phyloP scores from a whole-genome alignment of 2,888 invertebrate species.

The Nemurella pictetii region DNA sequence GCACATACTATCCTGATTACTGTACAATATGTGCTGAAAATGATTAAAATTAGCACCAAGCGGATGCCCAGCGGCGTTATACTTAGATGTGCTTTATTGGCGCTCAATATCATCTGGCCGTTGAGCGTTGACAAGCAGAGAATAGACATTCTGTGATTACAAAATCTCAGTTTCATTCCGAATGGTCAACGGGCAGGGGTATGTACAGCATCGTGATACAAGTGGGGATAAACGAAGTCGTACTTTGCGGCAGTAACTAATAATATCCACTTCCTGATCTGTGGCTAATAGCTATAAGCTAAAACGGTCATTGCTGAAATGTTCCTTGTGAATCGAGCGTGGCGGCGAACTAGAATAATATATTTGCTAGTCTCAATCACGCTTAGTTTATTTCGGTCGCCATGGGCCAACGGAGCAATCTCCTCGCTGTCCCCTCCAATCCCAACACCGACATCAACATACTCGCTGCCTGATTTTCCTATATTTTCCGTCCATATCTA shows the following conservation, averaged over 20 bases:
- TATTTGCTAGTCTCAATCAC: conserved; percentile 29
- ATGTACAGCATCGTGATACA: background rate
- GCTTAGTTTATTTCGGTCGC: conserved; percentile 31
- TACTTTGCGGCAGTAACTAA: conserved; percentile 13
- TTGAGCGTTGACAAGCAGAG: background rate
- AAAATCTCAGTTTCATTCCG: background rate
- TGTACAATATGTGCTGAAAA: background rate
- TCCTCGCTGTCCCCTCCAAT: conserved; percentile 3
- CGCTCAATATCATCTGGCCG: background rate
- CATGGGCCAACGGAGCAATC: conserved; percentile 29
- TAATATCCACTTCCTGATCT: conserved; percentile 21
- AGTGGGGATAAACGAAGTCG: background rate
- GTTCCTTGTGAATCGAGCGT: conserved; percentile 29
- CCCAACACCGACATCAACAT: background rate
- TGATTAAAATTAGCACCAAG: background rate
- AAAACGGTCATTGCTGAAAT: conserved; percentile 29
- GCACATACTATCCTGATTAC: no score
- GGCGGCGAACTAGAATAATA: conserved; percentile 28
- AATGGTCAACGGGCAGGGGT: background rate
- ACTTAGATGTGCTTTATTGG: background rate
- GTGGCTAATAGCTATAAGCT: conserved; percentile 8
- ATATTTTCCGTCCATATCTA: background rate
- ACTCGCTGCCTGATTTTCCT: background rate
- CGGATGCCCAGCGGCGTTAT: background rate
- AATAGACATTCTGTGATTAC: background rate